These are phyloP conservation scores for Exocentrus adspersus DNA, from an alignment of 2,888 invertebrate species.

Conservation along the genomic window DNA sequence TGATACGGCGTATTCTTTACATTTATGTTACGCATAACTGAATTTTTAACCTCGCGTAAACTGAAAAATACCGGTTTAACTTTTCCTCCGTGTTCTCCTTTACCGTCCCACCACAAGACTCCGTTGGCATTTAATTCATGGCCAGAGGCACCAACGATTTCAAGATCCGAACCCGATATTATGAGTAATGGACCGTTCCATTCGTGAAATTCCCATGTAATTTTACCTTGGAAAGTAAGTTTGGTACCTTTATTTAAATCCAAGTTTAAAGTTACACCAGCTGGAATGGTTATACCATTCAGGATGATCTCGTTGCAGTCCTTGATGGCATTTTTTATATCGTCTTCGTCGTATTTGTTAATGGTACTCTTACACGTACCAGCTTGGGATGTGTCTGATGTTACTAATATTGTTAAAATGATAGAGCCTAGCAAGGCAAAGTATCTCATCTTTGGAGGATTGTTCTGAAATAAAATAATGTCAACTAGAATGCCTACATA, in stretches of 20 bases:
- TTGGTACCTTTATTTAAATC: constrained; percentile 25
- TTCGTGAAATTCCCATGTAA: constrained; percentile 19
- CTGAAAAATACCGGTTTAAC: neutral
- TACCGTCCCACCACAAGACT: neutral
- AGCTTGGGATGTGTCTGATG: neutral
- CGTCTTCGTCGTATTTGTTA: neutral
- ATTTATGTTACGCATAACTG: neutral
- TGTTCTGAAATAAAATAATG: neutral
- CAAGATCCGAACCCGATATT: neutral
- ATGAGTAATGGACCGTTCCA: constrained; percentile 31
- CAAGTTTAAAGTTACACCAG: constrained; percentile 24
- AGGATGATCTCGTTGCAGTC: neutral
- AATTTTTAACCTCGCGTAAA: neutral
- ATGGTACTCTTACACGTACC: neutral
- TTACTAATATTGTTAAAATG: neutral
- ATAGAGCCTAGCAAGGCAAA: neutral
- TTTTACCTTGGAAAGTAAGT: constrained; percentile 25
- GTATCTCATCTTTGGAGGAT: neutral
- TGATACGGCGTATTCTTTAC: neutral
- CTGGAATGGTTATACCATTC: constrained; percentile 13
- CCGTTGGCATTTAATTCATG: neutral
- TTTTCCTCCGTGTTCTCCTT: neutral
- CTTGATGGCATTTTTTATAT: neutral
- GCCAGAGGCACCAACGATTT: neutral
- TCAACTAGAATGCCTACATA: too few relatives aligned